A percentile compares a stretch with the other conserved stretches of the same genome.
These are phyloP conservation scores for Stichopus chloronotus DNA, from an alignment of 35 echinoderm and acorn worm species.

Conservation along the genomic window DNA sequence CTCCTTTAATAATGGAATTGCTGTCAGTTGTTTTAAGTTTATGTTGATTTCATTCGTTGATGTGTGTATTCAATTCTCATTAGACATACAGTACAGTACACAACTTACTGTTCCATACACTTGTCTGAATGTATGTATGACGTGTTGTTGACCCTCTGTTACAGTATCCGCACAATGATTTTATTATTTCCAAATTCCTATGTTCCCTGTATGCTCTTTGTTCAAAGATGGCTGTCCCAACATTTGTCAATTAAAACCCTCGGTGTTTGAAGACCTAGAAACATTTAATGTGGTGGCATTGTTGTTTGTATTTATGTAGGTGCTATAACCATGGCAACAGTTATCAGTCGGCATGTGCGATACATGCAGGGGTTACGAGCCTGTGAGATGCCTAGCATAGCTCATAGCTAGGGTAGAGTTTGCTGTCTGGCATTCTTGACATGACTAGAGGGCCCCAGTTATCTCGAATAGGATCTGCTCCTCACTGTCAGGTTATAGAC, in stretches of 20 bases:
- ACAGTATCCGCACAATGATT: no score
- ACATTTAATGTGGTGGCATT: neutral
- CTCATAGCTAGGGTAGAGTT: constrained; percentile 16
- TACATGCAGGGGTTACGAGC: constrained; percentile 6
- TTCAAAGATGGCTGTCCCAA: neutral
- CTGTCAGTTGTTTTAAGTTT: no score
- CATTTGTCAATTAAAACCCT: neutral
- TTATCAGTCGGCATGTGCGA: constrained; percentile 33
- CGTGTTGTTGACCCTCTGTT: no score
- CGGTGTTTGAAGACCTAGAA: neutral
- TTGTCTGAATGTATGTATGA: no score
- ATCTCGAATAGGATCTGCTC: neutral
- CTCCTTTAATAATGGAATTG: no score
- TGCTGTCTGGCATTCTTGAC: constrained; percentile 25
- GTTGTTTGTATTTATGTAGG: constrained; percentile 36
- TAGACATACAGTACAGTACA: no score
- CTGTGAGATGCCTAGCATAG: constrained; percentile 35
- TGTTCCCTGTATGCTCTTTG: no score
- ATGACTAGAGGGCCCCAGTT: constrained; percentile 44
- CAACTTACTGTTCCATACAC: no score
- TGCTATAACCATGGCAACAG: constrained; percentile 5
- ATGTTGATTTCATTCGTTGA: no score
- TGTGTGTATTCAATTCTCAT: no score
- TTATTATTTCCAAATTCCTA: no score
- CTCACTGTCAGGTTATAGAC: no score